Conservation (phyloP, 2,888 invertebrate genomes). For the Cybosia mesomella region DNA sequence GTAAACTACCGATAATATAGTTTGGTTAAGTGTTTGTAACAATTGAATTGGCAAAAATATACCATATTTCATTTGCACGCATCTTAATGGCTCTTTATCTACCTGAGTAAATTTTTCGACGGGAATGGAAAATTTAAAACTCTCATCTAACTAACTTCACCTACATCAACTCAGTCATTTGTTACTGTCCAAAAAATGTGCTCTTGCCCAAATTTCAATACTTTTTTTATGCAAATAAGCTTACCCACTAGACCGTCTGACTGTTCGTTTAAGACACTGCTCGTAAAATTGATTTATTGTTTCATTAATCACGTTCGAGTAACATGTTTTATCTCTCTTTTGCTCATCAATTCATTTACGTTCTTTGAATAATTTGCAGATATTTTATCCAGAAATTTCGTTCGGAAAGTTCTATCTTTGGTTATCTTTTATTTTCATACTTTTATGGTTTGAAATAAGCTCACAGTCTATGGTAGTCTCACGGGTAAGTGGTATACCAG, state of each 20-base stretch:
- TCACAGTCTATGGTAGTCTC: too few species aligned
- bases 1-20: too few species aligned
- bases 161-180: constrained; percentile 30
- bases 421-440: not conserved
- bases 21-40: not conserved
- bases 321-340: constrained; percentile 10
- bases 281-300: constrained; percentile 36
- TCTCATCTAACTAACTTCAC: constrained; percentile 13
- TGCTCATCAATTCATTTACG: not conserved
- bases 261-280: constrained; percentile 25
- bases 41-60: not conserved
- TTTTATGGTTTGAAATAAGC: not conserved
- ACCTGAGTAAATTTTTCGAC: constrained; percentile 11
- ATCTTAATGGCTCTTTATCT: not conserved
- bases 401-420: not conserved
- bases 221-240: constrained; percentile 38
- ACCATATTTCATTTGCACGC: not conserved
- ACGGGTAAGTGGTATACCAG: too few species aligned
- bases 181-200: constrained; percentile 40
- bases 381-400: not conserved
- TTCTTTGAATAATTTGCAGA: not conserved
- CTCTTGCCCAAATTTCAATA: constrained; percentile 30
- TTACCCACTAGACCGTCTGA: constrained; percentile 25
- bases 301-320: constrained; percentile 18
- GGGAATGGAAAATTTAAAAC: constrained; percentile 9